A percentile compares a stretch with the other conserved stretches of the same genome.
phyloP scores from a whole-genome alignment of 64 coral and sea anemone species.

The Catalaphyllia jardinei region DNA sequence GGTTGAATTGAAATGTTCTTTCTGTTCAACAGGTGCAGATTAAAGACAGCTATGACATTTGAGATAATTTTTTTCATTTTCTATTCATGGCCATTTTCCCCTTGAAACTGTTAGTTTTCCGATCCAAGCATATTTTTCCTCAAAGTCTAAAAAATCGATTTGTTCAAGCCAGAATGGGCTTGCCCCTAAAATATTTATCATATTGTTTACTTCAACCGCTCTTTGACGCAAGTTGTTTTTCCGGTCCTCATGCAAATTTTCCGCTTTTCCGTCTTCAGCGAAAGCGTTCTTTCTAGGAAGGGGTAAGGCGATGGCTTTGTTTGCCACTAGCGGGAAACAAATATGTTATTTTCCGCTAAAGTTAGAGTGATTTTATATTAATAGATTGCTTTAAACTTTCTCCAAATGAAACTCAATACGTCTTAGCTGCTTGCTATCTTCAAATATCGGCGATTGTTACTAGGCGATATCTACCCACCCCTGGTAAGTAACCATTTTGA shows the following conservation, averaged over 20 bases:
- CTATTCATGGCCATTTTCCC: too few species aligned
- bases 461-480: not conserved
- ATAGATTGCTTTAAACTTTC: conserved; percentile 9
- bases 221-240: conserved; percentile 28
- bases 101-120: too few species aligned
- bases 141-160: not conserved
- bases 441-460: not conserved
- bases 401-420: not conserved
- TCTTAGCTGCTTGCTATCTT: not conserved
- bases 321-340: not conserved
- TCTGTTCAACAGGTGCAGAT: too few species aligned
- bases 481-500: not conserved
- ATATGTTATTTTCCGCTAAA: conserved; percentile 6
- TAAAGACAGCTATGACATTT: too few species aligned
- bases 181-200: not conserved
- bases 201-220: not conserved
- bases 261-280: not conserved
- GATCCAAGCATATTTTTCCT: not conserved
- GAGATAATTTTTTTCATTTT: too few species aligned
- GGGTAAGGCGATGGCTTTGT: conserved; percentile 2
- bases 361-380: conserved; percentile 12
- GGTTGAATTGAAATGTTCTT: not conserved
- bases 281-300: conserved; percentile 22
- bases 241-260: not conserved
- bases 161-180: conserved; percentile 13